Evolutionary conservation across 2,113 vertebrate species (phyloP), one percentile per base, ranked within the genome.

Genomic region (Elachura formosa): DNA sequence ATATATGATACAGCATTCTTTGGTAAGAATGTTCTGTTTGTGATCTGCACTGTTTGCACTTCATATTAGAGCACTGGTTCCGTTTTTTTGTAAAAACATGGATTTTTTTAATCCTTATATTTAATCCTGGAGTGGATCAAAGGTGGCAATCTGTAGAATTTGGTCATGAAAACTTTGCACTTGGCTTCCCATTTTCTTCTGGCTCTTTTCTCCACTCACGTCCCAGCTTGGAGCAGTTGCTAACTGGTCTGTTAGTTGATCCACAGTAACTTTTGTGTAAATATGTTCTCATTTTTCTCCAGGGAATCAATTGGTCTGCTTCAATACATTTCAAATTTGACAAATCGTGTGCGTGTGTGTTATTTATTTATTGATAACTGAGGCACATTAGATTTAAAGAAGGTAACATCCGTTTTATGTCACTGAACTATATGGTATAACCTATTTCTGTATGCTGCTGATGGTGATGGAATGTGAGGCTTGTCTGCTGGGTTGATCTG

Each of bases 291-390:
- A 13, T 63, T 93, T 87, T 91, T 74, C 22, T 54, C 40, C 23
- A 49, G 24, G 24, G 21, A 59, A 25, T 62, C 54, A 80, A 1
- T 26, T 62, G 28, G 10, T 90, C 33, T 69, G 15, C 38, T 90
- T 63, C 0, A 0, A 21, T 79, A 46, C 0, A 0, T 72, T 88
- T 86, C 34, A 77, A 12, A 56, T 90, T 40, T 72, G 69, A 84
- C 24, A 75, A 75, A 40, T 84, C 4, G 9, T 24, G 41, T 25
- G 21, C 33, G 22, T 73, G 16, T 78, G 13, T 36, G 14, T 34
- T 40, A 46, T 14, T 55, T 59, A 45, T 69, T 78, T 77, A 23
- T 62, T 84, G 73, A 29, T 72, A 77, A 64, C 23, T 68, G 36
- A 78, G 83, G 43, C 12, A 51, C 29, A 22, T 71, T 36, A 69